These are phyloP conservation scores for Syngnathus typhle DNA, from an alignment of 2,113 vertebrate genomes.

Conservation along the genomic window DNA sequence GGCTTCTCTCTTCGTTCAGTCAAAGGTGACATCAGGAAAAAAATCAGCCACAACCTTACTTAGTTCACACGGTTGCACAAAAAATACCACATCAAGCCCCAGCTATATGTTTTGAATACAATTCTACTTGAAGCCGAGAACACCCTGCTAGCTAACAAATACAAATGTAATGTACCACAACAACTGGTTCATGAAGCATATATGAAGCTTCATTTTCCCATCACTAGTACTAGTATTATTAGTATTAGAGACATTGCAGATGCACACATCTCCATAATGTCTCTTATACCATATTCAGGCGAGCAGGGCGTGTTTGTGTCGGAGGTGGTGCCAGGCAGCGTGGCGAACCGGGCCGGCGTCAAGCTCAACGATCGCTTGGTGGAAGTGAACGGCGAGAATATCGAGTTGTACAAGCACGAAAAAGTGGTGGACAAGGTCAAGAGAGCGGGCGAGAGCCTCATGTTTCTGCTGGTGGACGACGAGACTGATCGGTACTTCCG, in stretches of 20 bases:
- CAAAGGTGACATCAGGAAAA: constrained; percentile 61
- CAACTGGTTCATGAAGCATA: no score
- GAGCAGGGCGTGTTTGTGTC: constrained; percentile 75
- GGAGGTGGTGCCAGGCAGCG: constrained; percentile 68
- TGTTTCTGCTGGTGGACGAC: constrained; percentile 81
- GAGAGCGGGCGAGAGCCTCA: constrained; percentile 65
- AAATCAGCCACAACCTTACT: not conserved
- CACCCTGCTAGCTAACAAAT: no score
- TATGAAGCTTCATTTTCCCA: no score
- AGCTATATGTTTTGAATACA: no score
- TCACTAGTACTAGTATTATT: no score
- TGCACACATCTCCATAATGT: not conserved
- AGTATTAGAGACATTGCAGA: not conserved
- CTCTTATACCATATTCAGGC: constrained; percentile 54
- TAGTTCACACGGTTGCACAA: no score
- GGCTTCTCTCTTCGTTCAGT: constrained; percentile 83
- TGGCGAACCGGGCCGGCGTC: constrained; percentile 81
- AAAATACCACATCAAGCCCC: no score
- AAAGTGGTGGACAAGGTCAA: constrained; percentile 80
- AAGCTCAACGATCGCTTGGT: constrained; percentile 76
- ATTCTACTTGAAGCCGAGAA: no score
- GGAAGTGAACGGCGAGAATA: constrained; percentile 83
- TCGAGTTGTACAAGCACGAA: constrained; percentile 75
- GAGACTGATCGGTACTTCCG: constrained; percentile 71
- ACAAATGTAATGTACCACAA: no score